A percentile compares a stretch with the other conserved stretches of the same genome.
Evolutionary conservation across 2,797 vertebrate genomes (phyloP).

Genomic region (Huso huso): DNA sequence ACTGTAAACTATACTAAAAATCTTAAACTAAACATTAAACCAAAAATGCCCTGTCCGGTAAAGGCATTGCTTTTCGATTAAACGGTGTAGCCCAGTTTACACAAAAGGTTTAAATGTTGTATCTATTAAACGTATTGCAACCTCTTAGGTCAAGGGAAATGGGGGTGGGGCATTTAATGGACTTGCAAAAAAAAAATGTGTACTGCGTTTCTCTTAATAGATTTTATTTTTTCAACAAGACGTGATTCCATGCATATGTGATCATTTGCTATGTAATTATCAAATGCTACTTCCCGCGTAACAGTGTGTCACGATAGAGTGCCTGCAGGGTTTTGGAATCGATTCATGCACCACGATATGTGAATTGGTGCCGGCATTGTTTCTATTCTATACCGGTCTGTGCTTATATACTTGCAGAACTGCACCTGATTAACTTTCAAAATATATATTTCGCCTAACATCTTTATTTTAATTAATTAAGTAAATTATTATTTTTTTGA

Average conservation of each 20-base stretch:
- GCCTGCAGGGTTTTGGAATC: constrained; percentile 26
- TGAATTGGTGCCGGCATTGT: constrained; percentile 25
- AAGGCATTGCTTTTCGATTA: too few species aligned
- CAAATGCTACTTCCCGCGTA: constrained; percentile 35
- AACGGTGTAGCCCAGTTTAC: too few species aligned
- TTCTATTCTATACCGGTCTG: constrained; percentile 23
- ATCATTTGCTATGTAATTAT: constrained; percentile 39
- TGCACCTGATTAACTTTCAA: constrained; percentile 32
- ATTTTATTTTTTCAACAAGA: constrained; percentile 18
- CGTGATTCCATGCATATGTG: constrained; percentile 36
- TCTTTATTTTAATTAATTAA: constrained; percentile 21
- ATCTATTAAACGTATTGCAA: too few species aligned
- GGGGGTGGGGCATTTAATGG: too few species aligned
- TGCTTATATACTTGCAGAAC: constrained; percentile 24
- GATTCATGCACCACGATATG: constrained; percentile 23
- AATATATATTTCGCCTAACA: constrained; percentile 30
- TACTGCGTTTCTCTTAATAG: constrained; percentile 11
- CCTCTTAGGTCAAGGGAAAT: too few species aligned
- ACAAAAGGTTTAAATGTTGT: too few species aligned
- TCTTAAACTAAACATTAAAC: too few species aligned
- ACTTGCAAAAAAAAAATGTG: too few species aligned
- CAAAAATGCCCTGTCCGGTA: too few species aligned
- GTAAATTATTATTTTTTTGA: too few species aligned
- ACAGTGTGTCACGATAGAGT: constrained; percentile 24
- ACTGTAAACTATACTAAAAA: too few species aligned